Conservation (phyloP, 2,113 vertebrate genomes). For the Odontophorus gujanensis region DNA sequence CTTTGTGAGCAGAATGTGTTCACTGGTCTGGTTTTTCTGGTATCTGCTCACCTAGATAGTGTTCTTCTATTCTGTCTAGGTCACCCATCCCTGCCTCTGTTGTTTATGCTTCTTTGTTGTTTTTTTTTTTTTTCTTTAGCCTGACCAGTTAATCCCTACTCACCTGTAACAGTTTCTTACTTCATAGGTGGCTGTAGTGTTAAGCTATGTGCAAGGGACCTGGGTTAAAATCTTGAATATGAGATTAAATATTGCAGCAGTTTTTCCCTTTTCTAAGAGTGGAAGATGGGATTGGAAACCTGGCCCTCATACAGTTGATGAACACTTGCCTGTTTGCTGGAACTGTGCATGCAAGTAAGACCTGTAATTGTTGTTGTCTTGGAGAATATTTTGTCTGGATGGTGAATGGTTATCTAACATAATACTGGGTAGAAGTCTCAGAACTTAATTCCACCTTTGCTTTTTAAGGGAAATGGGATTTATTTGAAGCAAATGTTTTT, state of each 20-base stretch:
- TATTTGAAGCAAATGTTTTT: background rate
- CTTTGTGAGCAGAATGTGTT: too few relatives aligned
- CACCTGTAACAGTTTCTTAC: too few relatives aligned
- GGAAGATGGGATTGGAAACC: background rate
- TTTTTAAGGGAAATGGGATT: background rate
- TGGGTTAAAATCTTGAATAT: background rate
- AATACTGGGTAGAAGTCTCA: background rate
- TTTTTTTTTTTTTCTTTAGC: too few relatives aligned
- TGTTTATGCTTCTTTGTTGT: too few relatives aligned
- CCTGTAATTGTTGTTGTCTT: background rate
- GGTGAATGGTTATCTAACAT: background rate
- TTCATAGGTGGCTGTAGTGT: background rate
- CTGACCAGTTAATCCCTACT: too few relatives aligned
- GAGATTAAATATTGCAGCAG: background rate
- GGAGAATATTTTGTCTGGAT: background rate
- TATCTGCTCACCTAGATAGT: too few relatives aligned
- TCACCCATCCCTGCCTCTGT: too few relatives aligned
- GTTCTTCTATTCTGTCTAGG: too few relatives aligned
- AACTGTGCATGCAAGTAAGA: background rate
- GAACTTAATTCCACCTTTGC: background rate
- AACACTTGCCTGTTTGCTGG: background rate
- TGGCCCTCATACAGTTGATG: background rate
- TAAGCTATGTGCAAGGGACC: background rate
- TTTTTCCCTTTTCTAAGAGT: background rate
- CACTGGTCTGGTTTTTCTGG: too few relatives aligned